phyloP scores from a whole-genome alignment of 2,797 vertebrate species.

The Gymnoscopelus braueri region DNA sequence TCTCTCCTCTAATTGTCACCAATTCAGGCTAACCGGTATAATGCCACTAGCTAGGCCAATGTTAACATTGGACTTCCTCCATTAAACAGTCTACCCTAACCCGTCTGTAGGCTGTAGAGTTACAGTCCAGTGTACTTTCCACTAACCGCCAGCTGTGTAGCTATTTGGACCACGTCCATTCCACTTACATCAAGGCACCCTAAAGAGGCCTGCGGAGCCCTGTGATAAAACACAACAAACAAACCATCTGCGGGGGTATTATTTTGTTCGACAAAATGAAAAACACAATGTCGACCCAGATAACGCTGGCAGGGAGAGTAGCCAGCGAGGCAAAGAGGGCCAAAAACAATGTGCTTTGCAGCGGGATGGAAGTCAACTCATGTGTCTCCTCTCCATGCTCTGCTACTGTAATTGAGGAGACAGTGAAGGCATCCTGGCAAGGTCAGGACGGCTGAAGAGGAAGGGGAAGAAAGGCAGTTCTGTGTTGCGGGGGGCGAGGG shows the following conservation, averaged over 20 bases:
- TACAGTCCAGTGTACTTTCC: conserved; percentile 54
- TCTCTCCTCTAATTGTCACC: too few relatives aligned
- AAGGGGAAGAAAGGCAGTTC: conserved; percentile 68
- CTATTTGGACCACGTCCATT: conserved; percentile 52
- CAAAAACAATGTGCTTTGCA: conserved; percentile 65
- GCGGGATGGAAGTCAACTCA: conserved; percentile 63
- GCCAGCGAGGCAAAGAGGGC: conserved; percentile 32
- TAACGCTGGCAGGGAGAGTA: conserved; percentile 45
- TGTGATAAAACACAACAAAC: conserved; percentile 39
- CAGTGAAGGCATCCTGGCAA: conserved; percentile 62
- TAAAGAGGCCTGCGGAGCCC: conserved; percentile 43
- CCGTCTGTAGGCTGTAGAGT: conserved; percentile 41
- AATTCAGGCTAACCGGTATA: too few relatives aligned
- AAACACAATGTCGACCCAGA: conserved; percentile 60
- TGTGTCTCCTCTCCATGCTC: conserved; percentile 52
- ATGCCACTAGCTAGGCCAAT: conserved; percentile 9
- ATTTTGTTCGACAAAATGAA: conserved; percentile 60
- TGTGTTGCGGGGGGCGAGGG: conserved; percentile 44
- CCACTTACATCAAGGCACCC: conserved; percentile 58
- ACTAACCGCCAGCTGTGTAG: conserved; percentile 51
- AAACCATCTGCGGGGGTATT: conserved; percentile 53
- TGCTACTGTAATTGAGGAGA: conserved; percentile 75
- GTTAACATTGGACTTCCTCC: conserved; percentile 44
- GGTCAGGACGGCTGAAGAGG: conserved; percentile 64
- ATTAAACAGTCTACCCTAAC: not conserved